A percentile compares a stretch with the other conserved stretches of the same genome.
phyloP scores from a whole-genome alignment of 1,140 invertebrate species.

The Drosophila orosa region DNA sequence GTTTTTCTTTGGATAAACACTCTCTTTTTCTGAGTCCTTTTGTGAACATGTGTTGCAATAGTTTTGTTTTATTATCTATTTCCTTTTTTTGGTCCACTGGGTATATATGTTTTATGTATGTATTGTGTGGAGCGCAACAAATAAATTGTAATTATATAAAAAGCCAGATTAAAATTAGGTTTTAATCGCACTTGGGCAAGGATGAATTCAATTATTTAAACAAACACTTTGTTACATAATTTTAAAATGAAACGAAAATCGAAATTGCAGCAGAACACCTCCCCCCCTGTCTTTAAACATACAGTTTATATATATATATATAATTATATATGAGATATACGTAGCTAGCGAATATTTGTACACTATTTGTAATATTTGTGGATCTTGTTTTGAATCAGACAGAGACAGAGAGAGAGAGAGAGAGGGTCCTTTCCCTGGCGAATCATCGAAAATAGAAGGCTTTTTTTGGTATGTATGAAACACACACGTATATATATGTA shows the following conservation, averaged over 20 bases:
- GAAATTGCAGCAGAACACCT: conserved; percentile 4
- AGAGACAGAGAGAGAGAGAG: background rate
- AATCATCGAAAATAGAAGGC: conserved; percentile 35
- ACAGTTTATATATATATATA: conserved; percentile 9
- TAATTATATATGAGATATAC: conserved; percentile 44
- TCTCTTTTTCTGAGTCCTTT: background rate
- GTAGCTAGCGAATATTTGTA: conserved; percentile 78
- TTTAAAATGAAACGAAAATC: conserved; percentile 49
- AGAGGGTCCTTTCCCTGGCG: conserved; percentile 6
- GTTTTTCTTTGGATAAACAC: background rate
- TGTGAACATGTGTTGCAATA: background rate
- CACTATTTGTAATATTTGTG: conserved; percentile 70
- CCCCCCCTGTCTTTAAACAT: background rate
- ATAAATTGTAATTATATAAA: conserved; percentile 9
- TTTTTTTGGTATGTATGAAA: conserved; percentile 20
- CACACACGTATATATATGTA: conserved; percentile 30
- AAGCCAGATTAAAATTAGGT: conserved; percentile 7
- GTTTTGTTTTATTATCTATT: background rate
- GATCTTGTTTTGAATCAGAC: conserved; percentile 22
- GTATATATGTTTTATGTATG: conserved; percentile 29
- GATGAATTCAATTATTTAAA: conserved; percentile 31
- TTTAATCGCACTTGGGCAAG: conserved; percentile 14
- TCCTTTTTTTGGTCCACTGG: background rate
- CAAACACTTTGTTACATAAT: conserved; percentile 66
- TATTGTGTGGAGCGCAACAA: conserved; percentile 14